phyloP scores from a whole-genome alignment of 2,797 vertebrate genomes.

The Argya squamiceps region DNA sequence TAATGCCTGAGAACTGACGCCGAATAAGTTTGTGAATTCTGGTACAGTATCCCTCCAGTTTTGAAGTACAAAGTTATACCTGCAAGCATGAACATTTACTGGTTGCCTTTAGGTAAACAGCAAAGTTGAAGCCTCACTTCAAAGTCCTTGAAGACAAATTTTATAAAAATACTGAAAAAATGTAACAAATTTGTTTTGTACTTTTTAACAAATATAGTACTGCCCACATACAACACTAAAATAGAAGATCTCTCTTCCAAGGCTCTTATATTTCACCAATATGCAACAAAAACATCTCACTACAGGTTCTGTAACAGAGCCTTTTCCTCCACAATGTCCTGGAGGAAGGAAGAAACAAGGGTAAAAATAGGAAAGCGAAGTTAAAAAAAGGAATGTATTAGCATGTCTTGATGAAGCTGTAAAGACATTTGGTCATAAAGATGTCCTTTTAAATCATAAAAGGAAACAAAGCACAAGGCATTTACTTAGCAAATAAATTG shows the following conservation, averaged over 20 bases:
- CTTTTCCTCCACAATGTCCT: not conserved
- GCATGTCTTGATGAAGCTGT: not conserved
- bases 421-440: not conserved
- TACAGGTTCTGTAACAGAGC: not conserved
- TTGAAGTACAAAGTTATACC: not conserved
- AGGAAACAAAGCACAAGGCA: not conserved
- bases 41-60: not conserved
- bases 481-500: not conserved
- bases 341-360: not conserved
- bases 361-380: not conserved
- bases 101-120: not conserved
- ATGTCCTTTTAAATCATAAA: not conserved
- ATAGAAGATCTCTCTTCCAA: not conserved
- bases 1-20: not conserved
- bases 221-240: fast-evolving
- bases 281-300: not conserved
- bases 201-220: not conserved
- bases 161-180: not conserved
- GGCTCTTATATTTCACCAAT: not conserved
- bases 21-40: not conserved
- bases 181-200: not conserved
- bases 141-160: not conserved
- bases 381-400: not conserved
- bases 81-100: not conserved
- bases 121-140: not conserved